Conservation (phyloP, 2,797 vertebrate genomes). For the Microhierax caerulescens region DNA sequence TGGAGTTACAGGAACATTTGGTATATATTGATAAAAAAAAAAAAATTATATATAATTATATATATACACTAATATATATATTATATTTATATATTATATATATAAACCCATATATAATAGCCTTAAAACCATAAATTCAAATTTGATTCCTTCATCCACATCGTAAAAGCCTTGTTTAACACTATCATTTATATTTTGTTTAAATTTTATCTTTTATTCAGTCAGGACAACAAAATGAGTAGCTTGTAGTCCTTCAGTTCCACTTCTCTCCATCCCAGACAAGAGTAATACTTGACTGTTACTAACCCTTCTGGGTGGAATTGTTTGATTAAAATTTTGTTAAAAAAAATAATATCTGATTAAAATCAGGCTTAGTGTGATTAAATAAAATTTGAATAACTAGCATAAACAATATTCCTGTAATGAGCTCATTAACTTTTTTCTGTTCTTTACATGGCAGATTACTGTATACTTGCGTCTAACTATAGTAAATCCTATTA, state of each 20-base stretch:
- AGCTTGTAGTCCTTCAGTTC: not conserved
- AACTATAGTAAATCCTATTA: conserved; percentile 67
- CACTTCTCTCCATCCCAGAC: not conserved
- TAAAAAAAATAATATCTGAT: not conserved
- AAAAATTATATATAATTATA: too few relatives aligned
- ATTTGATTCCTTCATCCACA: not conserved
- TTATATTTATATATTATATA: too few relatives aligned
- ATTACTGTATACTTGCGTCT: conserved; percentile 37
- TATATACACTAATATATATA: too few relatives aligned
- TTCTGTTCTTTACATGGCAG: conserved; percentile 20
- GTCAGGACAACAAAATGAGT: not conserved
- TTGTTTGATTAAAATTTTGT: not conserved
- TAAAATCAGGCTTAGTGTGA: not conserved
- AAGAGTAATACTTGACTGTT: not conserved
- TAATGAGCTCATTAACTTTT: conserved; percentile 6
- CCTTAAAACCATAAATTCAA: not conserved
- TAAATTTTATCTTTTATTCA: not conserved
- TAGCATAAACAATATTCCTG: conserved; percentile 6
- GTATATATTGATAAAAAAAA: not conserved
- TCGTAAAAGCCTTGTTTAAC: not conserved
- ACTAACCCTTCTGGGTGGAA: not conserved
- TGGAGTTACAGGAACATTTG: not conserved
- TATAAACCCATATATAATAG: too few relatives aligned
- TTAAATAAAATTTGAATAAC: not conserved
- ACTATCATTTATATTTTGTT: not conserved